Conservation (phyloP, 1,140 invertebrate species). For the Homarus americanus region DNA sequence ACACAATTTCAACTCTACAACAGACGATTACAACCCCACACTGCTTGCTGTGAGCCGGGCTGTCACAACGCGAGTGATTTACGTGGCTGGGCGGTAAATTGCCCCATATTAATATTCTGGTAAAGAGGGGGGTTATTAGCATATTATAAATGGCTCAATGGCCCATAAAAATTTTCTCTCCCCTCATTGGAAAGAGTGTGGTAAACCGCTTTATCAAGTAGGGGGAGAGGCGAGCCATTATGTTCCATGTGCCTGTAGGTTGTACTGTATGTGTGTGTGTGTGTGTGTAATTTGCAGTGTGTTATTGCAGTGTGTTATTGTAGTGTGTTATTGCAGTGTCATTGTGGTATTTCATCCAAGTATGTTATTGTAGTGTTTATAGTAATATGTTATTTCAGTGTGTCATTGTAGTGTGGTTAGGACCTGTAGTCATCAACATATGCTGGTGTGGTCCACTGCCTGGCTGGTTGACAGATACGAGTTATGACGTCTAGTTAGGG, state of each 20-base stretch:
- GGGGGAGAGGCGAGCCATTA: background rate
- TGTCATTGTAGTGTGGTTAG: no score
- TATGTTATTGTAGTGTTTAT: no score
- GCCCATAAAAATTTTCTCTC: background rate
- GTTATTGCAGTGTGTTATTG: no score
- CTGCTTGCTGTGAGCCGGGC: background rate
- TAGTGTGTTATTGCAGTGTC: no score
- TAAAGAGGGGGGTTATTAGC: slow-evolving; percentile 10
- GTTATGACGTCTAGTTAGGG: no score
- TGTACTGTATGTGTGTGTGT: background rate
- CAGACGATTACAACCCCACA: no score
- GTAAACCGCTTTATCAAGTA: background rate
- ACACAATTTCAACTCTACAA: no score
- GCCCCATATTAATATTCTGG: slow-evolving; percentile 4
- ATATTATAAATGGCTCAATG: slow-evolving; percentile 4
- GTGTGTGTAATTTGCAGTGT: no score
- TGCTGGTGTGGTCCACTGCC: no score
- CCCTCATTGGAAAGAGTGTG: background rate
- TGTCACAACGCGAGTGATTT: slow-evolving; percentile 3
- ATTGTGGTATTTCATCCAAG: background rate
- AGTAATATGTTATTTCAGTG: no score
- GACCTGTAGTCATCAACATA: no score
- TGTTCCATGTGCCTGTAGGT: background rate
- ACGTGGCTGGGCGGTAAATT: background rate
- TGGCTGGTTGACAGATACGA: no score